Evolutionary conservation across 2,113 vertebrate species (phyloP).

Genomic region (Sebastes schlegelii): DNA sequence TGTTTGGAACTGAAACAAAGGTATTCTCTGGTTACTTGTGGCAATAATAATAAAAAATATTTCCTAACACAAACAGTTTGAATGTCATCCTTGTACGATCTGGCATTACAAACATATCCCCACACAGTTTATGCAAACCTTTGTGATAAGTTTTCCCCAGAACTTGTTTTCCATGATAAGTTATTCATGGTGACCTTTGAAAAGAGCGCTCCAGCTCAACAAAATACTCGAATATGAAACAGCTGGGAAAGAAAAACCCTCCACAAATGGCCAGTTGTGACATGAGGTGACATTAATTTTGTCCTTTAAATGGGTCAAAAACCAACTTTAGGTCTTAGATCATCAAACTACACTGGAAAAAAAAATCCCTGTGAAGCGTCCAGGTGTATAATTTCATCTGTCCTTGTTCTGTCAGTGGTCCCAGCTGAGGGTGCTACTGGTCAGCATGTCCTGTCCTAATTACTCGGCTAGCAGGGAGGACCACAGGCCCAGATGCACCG

Average conservation of each 20-base stretch:
- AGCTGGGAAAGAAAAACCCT: conserved; percentile 13
- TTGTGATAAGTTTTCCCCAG: neutral
- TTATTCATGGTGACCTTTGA: conserved; percentile 43
- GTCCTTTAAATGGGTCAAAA: conserved; percentile 73
- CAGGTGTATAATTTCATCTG: conserved; percentile 74
- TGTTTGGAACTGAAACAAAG: neutral
- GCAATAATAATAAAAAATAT: neutral
- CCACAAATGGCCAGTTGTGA: conserved; percentile 39
- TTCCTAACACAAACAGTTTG: neutral
- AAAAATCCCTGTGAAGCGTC: conserved; percentile 51
- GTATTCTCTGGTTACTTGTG: neutral
- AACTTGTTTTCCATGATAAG: conserved; percentile 1
- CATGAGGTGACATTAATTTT: conserved; percentile 57
- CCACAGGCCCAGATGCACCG: conserved; percentile 64
- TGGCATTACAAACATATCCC: neutral
- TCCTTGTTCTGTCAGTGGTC: conserved; percentile 78
- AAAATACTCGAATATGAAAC: conserved; percentile 20
- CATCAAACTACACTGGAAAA: conserved; percentile 27
- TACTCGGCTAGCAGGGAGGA: conserved; percentile 62
- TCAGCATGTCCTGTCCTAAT: conserved; percentile 78
- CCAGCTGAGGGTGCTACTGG: conserved; percentile 68
- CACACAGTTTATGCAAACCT: neutral
- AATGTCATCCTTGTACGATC: neutral
- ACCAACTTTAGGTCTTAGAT: conserved; percentile 55
- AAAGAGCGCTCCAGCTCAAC: conserved; percentile 7